phyloP scores from a whole-genome alignment of 2,113 vertebrate species.

The Gambusia affinis region DNA sequence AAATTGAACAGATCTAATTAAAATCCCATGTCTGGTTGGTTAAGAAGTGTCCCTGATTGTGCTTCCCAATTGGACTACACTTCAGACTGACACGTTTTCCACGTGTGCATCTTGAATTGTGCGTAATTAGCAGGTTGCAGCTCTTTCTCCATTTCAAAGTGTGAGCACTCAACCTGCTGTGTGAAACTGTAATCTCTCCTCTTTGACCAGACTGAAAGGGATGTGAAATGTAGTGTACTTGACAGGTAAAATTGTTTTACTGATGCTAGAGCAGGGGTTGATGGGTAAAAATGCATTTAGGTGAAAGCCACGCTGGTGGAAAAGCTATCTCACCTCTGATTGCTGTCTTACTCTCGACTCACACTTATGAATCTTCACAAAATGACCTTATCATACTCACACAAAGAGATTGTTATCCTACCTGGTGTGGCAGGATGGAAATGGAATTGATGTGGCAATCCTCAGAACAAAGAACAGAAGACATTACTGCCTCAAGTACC shows the following conservation, averaged over 20 bases:
- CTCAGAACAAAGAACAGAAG: slow-evolving; percentile 20
- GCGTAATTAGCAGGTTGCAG: slow-evolving; percentile 70
- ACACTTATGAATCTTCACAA: slow-evolving; percentile 62
- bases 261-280: slow-evolving; percentile 48
- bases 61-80: slow-evolving; percentile 48
- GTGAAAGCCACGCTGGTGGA: slow-evolving; percentile 57
- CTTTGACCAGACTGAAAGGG: slow-evolving; percentile 57
- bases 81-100: slow-evolving; percentile 57
- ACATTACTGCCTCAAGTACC: slow-evolving; percentile 12
- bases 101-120: slow-evolving; percentile 49
- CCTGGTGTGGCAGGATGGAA: slow-evolving; percentile 24
- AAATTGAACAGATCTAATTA: slow-evolving; percentile 75
- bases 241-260: slow-evolving; percentile 71
- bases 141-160: slow-evolving; percentile 48
- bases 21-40: slow-evolving; percentile 67
- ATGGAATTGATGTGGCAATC: slow-evolving; percentile 24
- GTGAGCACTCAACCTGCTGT: slow-evolving; percentile 56
- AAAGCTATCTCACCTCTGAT: slow-evolving; percentile 69
- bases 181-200: slow-evolving; percentile 58
- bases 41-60: slow-evolving; percentile 67
- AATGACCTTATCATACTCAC: slow-evolving; percentile 54
- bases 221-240: slow-evolving; percentile 64
- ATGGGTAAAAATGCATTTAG: slow-evolving; percentile 73
- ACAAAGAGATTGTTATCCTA: slow-evolving; percentile 49
- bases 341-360: slow-evolving; percentile 62